These are phyloP conservation scores for Pemphigus obesinymphae DNA, from an alignment of 1,140 invertebrate species.

Conservation along the genomic window DNA sequence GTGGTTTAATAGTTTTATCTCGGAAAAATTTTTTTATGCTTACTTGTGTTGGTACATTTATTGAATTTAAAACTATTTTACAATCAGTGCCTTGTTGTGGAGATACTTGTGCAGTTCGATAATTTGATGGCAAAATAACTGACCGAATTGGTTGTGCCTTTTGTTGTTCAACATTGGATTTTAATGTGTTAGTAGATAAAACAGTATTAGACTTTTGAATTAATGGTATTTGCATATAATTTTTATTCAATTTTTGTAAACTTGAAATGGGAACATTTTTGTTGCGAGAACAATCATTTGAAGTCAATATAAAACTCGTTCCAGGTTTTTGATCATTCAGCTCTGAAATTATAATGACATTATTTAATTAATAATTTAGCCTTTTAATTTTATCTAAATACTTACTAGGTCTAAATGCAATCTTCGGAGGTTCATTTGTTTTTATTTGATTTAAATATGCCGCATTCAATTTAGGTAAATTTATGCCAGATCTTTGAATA, in stretches of 20 bases:
- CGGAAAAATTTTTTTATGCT: not conserved
- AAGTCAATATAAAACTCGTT: slow-evolving; percentile 9
- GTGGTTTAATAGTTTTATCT: no score
- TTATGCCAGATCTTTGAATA: not conserved
- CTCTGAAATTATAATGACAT: not conserved
- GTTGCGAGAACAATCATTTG: slow-evolving; percentile 1
- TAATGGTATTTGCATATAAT: slow-evolving; percentile 34
- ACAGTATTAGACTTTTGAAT: not conserved
- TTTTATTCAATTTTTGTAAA: slow-evolving; percentile 9
- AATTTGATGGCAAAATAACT: slow-evolving; percentile 19
- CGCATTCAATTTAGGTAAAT: not conserved
- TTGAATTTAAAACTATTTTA: slow-evolving; percentile 12
- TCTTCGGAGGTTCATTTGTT: not conserved
- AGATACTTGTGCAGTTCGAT: not conserved
- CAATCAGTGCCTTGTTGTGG: not conserved
- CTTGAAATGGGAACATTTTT: slow-evolving; percentile 17
- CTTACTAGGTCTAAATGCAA: slow-evolving; percentile 11
- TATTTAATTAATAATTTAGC: not conserved
- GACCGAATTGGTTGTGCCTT: slow-evolving; percentile 13
- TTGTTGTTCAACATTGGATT: slow-evolving; percentile 6
- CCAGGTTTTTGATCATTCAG: slow-evolving; percentile 16
- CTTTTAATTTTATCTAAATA: not conserved
- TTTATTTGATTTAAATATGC: not conserved
- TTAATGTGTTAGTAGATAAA: not conserved
- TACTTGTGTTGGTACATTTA: slow-evolving; percentile 22